A percentile compares a stretch with the other conserved stretches of the same genome.
Evolutionary conservation across 2,888 invertebrate species (phyloP).

Genomic region (Agrochola lota): DNA sequence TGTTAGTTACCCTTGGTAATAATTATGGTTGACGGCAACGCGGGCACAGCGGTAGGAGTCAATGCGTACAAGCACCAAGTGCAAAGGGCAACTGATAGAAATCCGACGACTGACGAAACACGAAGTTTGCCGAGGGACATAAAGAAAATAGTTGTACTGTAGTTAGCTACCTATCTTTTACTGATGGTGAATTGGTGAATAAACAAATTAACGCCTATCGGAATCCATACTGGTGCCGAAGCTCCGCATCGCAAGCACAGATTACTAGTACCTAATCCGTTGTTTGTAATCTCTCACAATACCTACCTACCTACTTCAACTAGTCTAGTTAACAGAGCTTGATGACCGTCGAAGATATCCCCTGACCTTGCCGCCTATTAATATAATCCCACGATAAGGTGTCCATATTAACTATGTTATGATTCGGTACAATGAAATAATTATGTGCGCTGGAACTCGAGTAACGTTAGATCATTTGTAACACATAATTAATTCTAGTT

Average conservation of each 20-base stretch:
- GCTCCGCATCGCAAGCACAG: neutral
- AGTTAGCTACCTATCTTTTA: neutral
- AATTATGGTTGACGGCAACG: too few species aligned
- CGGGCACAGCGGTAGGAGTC: too few species aligned
- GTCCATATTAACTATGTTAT: neutral
- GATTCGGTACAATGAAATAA: too few species aligned
- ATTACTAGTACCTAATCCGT: neutral
- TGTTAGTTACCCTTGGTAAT: too few species aligned
- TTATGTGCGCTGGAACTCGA: neutral
- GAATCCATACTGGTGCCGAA: neutral
- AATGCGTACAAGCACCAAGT: too few species aligned
- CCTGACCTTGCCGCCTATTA: conserved; percentile 30
- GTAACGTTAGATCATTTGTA: neutral
- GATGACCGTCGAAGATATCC: conserved; percentile 27
- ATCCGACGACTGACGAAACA: too few species aligned
- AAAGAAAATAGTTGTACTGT: too few species aligned
- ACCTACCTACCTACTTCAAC: neutral
- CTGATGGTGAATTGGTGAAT: too few species aligned
- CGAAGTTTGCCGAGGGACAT: too few species aligned
- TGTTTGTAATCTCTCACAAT: neutral
- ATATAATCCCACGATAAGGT: neutral
- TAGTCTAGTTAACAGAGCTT: neutral
- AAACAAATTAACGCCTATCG: neutral
- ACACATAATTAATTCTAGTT: neutral
- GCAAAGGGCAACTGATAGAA: too few species aligned